Evolutionary conservation across 2,113 vertebrate species (phyloP), one percentile per base, ranked within the genome.

Genomic region (Lonchura striata): DNA sequence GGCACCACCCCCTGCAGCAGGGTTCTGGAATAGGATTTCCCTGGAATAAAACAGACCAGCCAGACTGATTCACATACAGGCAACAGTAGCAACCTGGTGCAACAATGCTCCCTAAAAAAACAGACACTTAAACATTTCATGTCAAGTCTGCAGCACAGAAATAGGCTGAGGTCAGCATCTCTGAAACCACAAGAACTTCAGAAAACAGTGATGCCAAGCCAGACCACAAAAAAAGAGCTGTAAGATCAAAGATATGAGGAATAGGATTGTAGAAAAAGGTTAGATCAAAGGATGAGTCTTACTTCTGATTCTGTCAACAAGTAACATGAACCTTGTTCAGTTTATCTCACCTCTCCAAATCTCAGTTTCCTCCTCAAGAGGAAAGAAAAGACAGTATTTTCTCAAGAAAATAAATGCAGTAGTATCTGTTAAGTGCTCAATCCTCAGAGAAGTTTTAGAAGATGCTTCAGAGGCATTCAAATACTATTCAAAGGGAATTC

Each of bases 1-100:
- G 99, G 98, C 31, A 99, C 98, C 94, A 98, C 98, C 19, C 98
- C 98, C 57, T 99, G 98, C 20, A 99, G 97, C 28, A 99, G 95
- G 1, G 98, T 99, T 74, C 98, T 98, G 3, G 99, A 99, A 82
- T 99, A 99, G 81, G 98, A 98, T 7, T 95, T 97, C 22, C 97
- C 98, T 98, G 87, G 35, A 95, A 96, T 25, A 90, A 84, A 92
- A 88, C 57, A 93, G 65, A 91, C 37, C 52, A 82, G 72, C 35
- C 53, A 87, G 47, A 80, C 30, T 50, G 79, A 56, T 82, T 93
- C 79, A 74, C 7, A 5, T 30, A 69, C 9, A 53, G 57, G 35
- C 47, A 90, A 71, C 33, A 86, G 47, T 44, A 90, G 64, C 0
- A 0, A 72, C 53, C 63, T 46, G n/a, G 9, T 91, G 37, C 74